phyloP scores from a whole-genome alignment of 2,797 vertebrate species.

The Oreochromis grahami region DNA sequence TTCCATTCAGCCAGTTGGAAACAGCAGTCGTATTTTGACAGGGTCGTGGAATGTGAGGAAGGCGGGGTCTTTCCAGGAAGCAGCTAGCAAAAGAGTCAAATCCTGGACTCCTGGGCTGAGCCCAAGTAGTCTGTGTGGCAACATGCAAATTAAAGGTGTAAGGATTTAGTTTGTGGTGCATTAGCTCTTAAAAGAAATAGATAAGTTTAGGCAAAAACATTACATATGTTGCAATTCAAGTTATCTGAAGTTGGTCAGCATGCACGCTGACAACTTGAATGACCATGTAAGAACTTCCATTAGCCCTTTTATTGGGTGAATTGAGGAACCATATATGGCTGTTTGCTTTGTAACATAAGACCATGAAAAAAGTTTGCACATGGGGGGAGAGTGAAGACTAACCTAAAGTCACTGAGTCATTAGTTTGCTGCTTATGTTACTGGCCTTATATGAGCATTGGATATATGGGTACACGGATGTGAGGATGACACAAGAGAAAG shows the following conservation, averaged over 20 bases:
- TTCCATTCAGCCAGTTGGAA: constrained; percentile 50
- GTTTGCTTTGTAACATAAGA: not conserved
- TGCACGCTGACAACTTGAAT: not conserved
- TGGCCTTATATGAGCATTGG: constrained; percentile 45
- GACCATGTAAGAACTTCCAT: not conserved
- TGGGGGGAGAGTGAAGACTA: not conserved
- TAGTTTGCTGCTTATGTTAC: constrained; percentile 44
- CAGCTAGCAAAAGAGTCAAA: constrained; percentile 52
- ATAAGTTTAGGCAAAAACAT: not conserved
- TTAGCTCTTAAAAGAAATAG: not conserved
- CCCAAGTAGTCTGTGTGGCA: not conserved
- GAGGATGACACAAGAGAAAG: constrained; percentile 58
- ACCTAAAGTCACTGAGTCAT: constrained; percentile 41
- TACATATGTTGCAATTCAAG: not conserved
- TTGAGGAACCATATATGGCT: not conserved
- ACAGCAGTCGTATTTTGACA: constrained; percentile 56
- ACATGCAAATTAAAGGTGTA: not conserved
- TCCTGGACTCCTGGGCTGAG: constrained; percentile 35
- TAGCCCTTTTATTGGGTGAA: not conserved
- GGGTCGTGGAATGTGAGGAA: constrained; percentile 44
- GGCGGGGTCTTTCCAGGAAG: constrained; percentile 70
- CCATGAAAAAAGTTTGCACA: not conserved
- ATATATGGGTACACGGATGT: constrained; percentile 33
- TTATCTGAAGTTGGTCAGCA: not conserved
- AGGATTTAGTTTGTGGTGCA: not conserved